phyloP scores from a whole-genome alignment of 2,113 vertebrate species.

The Chionodraco myersi region DNA sequence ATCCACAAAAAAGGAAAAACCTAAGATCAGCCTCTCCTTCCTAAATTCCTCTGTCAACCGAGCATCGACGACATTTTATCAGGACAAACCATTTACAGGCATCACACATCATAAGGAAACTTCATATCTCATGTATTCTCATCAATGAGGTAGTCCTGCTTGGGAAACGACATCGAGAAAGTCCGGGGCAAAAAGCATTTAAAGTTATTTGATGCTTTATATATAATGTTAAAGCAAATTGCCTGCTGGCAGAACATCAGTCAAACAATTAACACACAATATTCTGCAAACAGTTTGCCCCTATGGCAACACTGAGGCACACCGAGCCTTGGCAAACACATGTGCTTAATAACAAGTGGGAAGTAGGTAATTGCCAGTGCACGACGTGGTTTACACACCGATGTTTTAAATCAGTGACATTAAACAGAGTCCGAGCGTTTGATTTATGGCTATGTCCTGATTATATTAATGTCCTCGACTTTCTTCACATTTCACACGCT shows the following conservation, averaged over 20 bases:
- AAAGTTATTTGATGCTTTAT: conserved; percentile 32
- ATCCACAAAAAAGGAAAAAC: conserved; percentile 38
- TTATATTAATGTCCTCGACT: conserved; percentile 56
- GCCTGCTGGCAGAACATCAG: conserved; percentile 29
- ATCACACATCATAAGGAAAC: conserved; percentile 38
- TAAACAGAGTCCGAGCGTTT: conserved; percentile 52
- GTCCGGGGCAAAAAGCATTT: background rate
- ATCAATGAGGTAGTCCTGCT: conserved; percentile 14
- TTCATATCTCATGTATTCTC: conserved; percentile 27
- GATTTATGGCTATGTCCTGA: conserved; percentile 71
- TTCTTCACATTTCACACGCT: conserved; percentile 52
- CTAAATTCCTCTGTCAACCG: conserved; percentile 48
- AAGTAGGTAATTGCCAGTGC: conserved; percentile 73
- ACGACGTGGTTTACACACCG: conserved; percentile 65
- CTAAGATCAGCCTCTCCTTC: conserved; percentile 28
- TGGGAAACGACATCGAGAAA: background rate
- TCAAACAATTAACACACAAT: conserved; percentile 76
- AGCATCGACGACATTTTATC: conserved; percentile 50
- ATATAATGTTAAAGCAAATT: conserved; percentile 38
- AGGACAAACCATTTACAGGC: conserved; percentile 47
- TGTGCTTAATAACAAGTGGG: conserved; percentile 66
- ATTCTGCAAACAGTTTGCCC: conserved; percentile 52
- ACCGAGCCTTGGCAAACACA: conserved; percentile 60
- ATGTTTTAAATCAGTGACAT: conserved; percentile 70
- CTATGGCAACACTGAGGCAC: conserved; percentile 46